Conservation (phyloP, 2,888 invertebrate genomes). For the Phlogophora meticulosa region DNA sequence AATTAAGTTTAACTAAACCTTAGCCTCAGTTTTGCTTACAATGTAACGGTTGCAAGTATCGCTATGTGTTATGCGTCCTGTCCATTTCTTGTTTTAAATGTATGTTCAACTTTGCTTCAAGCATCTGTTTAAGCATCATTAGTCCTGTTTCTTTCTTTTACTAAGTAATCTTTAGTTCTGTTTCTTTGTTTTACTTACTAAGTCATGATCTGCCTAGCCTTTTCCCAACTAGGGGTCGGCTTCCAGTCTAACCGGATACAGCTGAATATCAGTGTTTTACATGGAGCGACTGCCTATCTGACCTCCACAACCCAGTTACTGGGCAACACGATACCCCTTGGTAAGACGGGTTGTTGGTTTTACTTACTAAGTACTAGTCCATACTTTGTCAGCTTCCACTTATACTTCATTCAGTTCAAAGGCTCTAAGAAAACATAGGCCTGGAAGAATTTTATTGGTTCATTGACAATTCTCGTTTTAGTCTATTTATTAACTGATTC, state of each 20-base stretch:
- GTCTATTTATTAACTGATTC: neutral
- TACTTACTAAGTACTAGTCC: neutral
- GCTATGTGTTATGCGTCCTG: conserved; percentile 15
- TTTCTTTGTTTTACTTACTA: too few species aligned
- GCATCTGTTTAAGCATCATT: conserved; percentile 34
- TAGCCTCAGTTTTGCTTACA: conserved; percentile 21
- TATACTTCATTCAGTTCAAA: neutral
- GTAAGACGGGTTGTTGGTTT: too few species aligned
- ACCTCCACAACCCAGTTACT: too few species aligned
- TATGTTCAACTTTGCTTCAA: conserved; percentile 18
- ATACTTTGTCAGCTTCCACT: neutral
- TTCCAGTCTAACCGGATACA: too few species aligned
- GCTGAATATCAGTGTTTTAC: too few species aligned
- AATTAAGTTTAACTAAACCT: conserved; percentile 33
- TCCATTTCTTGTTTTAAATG: conserved; percentile 21
- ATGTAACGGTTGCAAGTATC: conserved; percentile 35
- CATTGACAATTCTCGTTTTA: neutral
- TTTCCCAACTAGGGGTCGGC: too few species aligned
- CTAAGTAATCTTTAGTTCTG: conserved; percentile 5
- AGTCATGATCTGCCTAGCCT: too few species aligned
- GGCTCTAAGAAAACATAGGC: neutral
- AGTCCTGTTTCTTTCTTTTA: too few species aligned
- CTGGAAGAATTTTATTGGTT: too few species aligned
- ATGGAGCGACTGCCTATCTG: too few species aligned
- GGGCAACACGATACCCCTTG: too few species aligned